phyloP scores from a whole-genome alignment of 2,888 invertebrate species.

The Dyspetes luteomarginatus region DNA sequence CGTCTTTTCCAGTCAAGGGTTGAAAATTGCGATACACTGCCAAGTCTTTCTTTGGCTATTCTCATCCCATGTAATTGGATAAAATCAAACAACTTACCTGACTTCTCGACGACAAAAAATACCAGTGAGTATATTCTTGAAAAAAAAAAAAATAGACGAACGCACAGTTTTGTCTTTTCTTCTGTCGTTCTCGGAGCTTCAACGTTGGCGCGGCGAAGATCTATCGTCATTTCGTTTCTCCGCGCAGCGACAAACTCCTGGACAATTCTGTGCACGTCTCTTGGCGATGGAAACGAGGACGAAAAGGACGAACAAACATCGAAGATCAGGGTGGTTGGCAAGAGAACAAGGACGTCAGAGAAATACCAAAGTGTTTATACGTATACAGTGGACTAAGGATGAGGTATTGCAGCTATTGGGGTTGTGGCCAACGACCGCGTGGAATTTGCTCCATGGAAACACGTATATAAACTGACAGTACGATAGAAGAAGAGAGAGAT shows the following conservation, averaged over 20 bases:
- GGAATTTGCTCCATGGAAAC: slow-evolving; percentile 23
- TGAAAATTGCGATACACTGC: too few relatives aligned
- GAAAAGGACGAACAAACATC: slow-evolving; percentile 61
- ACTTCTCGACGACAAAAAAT: neutral
- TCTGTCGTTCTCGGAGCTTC: slow-evolving; percentile 19
- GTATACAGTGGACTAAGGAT: slow-evolving; percentile 7
- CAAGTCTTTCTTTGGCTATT: neutral
- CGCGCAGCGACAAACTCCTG: slow-evolving; percentile 24
- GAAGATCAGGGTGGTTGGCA: slow-evolving; percentile 25
- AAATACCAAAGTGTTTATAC: slow-evolving; percentile 38
- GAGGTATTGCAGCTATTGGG: slow-evolving; percentile 22
- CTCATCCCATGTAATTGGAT: neutral
- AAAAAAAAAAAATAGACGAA: neutral
- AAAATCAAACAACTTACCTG: neutral
- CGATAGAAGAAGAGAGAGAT: slow-evolving; percentile 1
- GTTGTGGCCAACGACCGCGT: slow-evolving; percentile 35
- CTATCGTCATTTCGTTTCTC: slow-evolving; percentile 38
- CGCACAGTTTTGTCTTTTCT: slow-evolving; percentile 25
- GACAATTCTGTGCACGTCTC: slow-evolving; percentile 70
- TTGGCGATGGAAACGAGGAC: slow-evolving; percentile 60
- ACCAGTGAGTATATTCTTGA: neutral
- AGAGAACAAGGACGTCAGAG: slow-evolving; percentile 22
- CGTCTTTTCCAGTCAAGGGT: too few relatives aligned
- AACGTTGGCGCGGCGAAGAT: slow-evolving; percentile 17
- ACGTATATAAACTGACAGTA: neutral